Percentiles rank a stretch among this genome's conserved stretches.
Evolutionary conservation across 2,113 vertebrate genomes (phyloP).

Genomic region (Trachemys scripta): DNA sequence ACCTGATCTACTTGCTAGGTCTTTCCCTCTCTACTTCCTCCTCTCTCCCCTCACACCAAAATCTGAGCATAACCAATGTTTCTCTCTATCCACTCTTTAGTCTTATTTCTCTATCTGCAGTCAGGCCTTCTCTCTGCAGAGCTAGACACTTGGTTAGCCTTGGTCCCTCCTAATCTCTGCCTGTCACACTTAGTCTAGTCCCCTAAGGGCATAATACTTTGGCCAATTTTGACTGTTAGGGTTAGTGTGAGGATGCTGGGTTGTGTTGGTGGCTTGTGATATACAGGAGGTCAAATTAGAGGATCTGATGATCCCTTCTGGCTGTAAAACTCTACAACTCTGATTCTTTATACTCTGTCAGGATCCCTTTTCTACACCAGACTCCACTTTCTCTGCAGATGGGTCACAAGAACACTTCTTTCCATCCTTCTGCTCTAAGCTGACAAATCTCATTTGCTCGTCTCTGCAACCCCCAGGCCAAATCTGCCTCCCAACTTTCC

Average conservation of each 20-base stretch:
- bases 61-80: neutral
- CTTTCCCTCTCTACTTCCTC: neutral
- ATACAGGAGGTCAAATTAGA: neutral
- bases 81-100: fast-evolving
- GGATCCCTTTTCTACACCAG: neutral
- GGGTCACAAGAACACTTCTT: neutral
- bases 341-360: neutral
- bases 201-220: neutral
- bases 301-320: neutral
- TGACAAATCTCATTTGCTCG: neutral
- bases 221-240: neutral
- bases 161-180: neutral
- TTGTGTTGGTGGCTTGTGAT: neutral
- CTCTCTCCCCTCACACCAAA: neutral
- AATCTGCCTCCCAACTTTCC: neutral
- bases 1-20: neutral
- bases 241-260: neutral
- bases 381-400: neutral
- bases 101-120: neutral
- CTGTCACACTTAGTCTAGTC: neutral
- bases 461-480: neutral
- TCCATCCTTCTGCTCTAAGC: neutral
- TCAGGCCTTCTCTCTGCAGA: neutral
- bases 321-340: neutral
- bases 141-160: neutral